These are phyloP conservation scores for Camponotus fellah DNA, from an alignment of 2,888 invertebrate species.

Conservation along the genomic window DNA sequence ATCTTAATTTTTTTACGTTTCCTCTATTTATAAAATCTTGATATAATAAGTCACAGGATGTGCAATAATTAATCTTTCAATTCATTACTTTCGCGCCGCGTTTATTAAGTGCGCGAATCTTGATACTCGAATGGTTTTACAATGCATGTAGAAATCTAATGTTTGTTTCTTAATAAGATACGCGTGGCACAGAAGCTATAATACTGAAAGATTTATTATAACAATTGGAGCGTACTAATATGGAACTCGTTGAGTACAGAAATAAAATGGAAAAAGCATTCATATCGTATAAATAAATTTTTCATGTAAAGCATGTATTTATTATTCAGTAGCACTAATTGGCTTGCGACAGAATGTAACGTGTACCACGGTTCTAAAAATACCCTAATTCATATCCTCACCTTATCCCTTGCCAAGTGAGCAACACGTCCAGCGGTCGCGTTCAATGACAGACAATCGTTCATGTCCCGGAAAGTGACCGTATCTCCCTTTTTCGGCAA, in stretches of 20 bases:
- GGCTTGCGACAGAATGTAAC: neutral
- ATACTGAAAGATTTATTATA: no score
- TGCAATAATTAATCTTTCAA: neutral
- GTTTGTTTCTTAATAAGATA: no score
- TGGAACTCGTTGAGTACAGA: neutral
- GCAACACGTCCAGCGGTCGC: constrained; percentile 58
- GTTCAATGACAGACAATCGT: constrained; percentile 66
- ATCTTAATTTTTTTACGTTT: neutral
- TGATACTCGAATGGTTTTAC: no score
- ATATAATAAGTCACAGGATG: neutral
- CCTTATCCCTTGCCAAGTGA: constrained; percentile 72
- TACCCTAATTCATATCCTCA: constrained; percentile 57
- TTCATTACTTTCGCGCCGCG: neutral
- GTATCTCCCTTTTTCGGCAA: neutral
- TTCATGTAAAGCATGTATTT: neutral
- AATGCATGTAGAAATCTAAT: no score
- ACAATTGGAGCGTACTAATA: neutral
- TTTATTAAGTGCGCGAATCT: neutral
- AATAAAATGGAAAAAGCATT: neutral
- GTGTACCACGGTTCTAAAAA: neutral
- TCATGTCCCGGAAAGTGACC: constrained; percentile 42
- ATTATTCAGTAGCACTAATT: neutral
- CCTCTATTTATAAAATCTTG: neutral
- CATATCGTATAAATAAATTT: no score
- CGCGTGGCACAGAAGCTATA: neutral